Conservation (phyloP, 2,113 vertebrate genomes). For the Phylloscopus trochiloides region DNA sequence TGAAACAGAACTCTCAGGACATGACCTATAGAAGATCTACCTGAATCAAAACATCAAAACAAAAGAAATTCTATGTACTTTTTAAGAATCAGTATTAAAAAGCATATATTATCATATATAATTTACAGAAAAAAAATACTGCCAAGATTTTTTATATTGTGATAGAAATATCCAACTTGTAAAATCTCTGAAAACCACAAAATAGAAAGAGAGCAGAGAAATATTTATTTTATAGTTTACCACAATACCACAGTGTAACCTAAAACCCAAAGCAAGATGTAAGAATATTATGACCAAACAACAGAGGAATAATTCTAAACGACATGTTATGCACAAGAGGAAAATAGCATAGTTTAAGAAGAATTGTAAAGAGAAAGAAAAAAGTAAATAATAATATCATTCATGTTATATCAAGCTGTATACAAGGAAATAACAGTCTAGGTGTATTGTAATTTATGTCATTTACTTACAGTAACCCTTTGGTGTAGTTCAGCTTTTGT, state of each 20-base stretch:
- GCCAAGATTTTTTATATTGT: neutral
- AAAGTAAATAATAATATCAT: neutral
- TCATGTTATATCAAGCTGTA: neutral
- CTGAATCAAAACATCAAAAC: neutral
- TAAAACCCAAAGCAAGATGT: neutral
- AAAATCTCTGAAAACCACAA: neutral
- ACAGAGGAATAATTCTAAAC: neutral
- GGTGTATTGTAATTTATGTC: neutral
- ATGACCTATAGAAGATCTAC: neutral
- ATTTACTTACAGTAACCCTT: constrained; percentile 83
- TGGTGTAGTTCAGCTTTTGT: constrained; percentile 89
- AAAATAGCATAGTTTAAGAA: neutral
- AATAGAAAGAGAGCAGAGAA: neutral
- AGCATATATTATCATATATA: neutral
- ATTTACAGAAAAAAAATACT: neutral
- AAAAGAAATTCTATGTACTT: neutral
- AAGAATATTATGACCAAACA: neutral
- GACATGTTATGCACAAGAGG: neutral
- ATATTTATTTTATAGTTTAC: neutral
- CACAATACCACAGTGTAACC: neutral
- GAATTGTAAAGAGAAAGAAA: neutral
- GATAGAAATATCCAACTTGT: neutral
- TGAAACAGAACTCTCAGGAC: neutral
- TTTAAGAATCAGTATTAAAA: neutral
- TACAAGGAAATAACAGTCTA: neutral